A percentile compares a stretch with the other conserved stretches of the same genome.
These are phyloP conservation scores for Acomys russatus DNA, from an alignment of 2,797 vertebrate species.

Conservation along the genomic window DNA sequence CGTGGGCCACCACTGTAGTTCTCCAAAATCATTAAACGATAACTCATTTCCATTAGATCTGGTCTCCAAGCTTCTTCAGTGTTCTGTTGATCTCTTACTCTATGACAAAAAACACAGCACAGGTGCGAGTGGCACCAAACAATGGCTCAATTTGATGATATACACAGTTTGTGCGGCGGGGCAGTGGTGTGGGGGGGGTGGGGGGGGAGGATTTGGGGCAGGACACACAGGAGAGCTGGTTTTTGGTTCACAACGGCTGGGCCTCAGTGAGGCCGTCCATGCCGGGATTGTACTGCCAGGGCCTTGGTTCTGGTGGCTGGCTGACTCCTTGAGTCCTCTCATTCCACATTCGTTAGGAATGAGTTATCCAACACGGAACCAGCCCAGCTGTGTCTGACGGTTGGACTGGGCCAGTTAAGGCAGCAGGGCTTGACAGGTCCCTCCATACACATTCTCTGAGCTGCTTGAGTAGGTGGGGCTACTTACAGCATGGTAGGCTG, in stretches of 20 bases:
- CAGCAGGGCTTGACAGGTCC: too few relatives aligned
- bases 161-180: neutral
- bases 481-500: accelerated
- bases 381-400: neutral
- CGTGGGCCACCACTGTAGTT: too few relatives aligned
- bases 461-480: neutral
- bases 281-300: accelerated
- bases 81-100: neutral
- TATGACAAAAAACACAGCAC: neutral
- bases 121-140: neutral
- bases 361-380: neutral
- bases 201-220: neutral
- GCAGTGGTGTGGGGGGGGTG: too few relatives aligned
- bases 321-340: neutral
- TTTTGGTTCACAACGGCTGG: neutral
- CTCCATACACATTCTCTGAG: accelerated
- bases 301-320: neutral
- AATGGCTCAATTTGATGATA: neutral
- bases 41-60: neutral
- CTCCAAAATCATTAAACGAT: neutral
- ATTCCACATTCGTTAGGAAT: neutral
- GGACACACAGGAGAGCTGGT: neutral
- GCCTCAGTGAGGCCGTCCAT: neutral
- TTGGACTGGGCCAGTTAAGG: neutral
- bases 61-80: neutral